These are phyloP conservation scores for Drosophila willistoni DNA, from an alignment of 1,140 invertebrate species.

Conservation along the genomic window DNA sequence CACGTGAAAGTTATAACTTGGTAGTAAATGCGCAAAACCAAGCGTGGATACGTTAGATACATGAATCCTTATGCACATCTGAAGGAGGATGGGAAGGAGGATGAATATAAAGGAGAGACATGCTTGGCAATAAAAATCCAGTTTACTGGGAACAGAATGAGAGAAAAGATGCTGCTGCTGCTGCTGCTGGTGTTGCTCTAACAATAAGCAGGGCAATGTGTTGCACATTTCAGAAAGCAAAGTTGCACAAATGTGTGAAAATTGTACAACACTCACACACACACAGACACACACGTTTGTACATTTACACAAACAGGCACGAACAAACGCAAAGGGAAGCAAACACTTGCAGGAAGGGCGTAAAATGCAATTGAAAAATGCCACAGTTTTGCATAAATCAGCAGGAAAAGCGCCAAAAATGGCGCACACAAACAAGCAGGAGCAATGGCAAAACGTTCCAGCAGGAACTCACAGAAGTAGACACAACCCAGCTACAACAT, in stretches of 20 bases:
- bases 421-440: constrained; percentile 66
- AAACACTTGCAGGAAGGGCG: constrained; percentile 56
- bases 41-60: constrained; percentile 59
- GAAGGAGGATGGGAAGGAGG: too few species aligned
- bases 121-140: constrained; percentile 69
- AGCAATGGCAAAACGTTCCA: constrained; percentile 12
- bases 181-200: constrained; percentile 37
- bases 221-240: constrained; percentile 74
- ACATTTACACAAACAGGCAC: constrained; percentile 49
- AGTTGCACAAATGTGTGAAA: constrained; percentile 76
- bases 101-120: constrained; percentile 18
- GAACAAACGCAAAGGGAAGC: constrained; percentile 41
- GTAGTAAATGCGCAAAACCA: constrained; percentile 66
- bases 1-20: constrained; percentile 75
- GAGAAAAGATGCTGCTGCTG: constrained; percentile 47
- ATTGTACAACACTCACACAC: constrained; percentile 52
- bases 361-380: constrained; percentile 79
- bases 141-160: constrained; percentile 43
- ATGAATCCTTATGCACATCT: constrained; percentile 41
- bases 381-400: constrained; percentile 79
- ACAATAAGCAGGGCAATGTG: constrained; percentile 68
- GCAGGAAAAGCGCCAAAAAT: constrained; percentile 75
- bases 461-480: constrained; percentile 11
- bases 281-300: constrained; percentile 30
- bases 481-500: constrained; percentile 25